Evolutionary conservation across 2,797 vertebrate species (phyloP), one percentile per base, ranked within the genome.

Genomic region (Naso thynnoides): DNA sequence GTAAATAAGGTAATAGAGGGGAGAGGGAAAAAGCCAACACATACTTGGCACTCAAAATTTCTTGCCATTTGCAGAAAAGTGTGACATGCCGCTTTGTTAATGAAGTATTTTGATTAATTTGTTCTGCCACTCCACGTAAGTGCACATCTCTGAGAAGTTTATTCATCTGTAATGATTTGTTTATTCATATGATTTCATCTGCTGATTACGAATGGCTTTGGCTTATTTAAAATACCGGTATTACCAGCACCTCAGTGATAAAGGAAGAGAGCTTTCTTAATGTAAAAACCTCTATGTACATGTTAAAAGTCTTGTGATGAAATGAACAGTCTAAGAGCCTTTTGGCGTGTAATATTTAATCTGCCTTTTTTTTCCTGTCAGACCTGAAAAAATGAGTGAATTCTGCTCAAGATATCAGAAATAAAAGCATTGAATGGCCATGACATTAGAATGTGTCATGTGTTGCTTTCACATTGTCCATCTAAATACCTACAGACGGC

Each of bases 301-400:
- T 96, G 92, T 95, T 89, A 91, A 94, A 95, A 94, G 88, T 94
- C 93, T 94, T 93, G 95, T 96, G 94, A 93, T 94, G 91, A 94
- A 95, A 86, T 85, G 91, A 87, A 89, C 72, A 74, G 91, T 89
- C 83, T 92, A 91, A 93, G 84, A 87, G 82, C 87, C 83, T 87
- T 92, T 93, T 91, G 93, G 78, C 60, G 26, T 91, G 75, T 84
- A 85, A 88, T 90, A 90, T 93, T 94, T 95, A 95, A 90, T 93
- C 87, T 86, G 89, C 93, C 86, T 83, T 83, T 90, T 89, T 79
- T 93, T 36, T 36, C 5, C 87, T 93, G 89, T 91, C 93, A 92
- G 91, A 94, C 73, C 73, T 90, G 66, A 79, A 89, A 91, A 92
- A 74, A 84, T 79, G 83, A 88, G 86, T 89, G 86, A 90, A 76